Evolutionary conservation across 2,797 vertebrate genomes (phyloP), one percentile per base, ranked within the genome.

Genomic region (Manis crassicaudata): DNA sequence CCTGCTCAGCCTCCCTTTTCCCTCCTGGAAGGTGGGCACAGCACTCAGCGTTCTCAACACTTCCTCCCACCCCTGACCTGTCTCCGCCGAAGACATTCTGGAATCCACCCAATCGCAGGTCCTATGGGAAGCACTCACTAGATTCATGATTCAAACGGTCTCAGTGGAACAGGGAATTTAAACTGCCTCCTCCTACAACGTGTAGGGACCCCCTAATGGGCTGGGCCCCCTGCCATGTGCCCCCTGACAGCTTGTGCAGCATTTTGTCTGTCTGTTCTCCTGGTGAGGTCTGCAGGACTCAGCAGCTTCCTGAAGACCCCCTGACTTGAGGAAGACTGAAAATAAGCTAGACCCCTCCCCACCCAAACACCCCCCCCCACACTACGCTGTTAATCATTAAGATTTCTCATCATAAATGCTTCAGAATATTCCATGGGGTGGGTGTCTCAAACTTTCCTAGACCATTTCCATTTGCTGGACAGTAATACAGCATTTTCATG

Each of bases 141-240:
- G 23, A 27, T 18, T 46, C 68, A 7, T 80, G 52, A 86, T 32
- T 43, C 52, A 17, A 52, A 56, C 3, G 13, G 10, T 37, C 16
- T 72, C 68, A 8, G 68, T 29, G 68, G 46, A 23, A 62, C 46
- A n/a, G 37, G n/a, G 50, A 23, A 32, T 16, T 13, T 32, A 11
- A 35, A 37, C 43, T 6, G 14, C 17, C 18, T 56, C 6, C 25
- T 54, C 16, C 0, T 32, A 13, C 10, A 13, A 4, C 0, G 3
- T 5, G 16, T 2, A 8, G 20, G 14, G 56, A 56, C 12, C 35
- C 43, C 67, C 16, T 23, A 5, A 23, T 11, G 27, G 52, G 18
- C 25, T n/a, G 46, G 46, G 46, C 46, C 46, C 11, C 46, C 46
- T 40, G 37, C 72, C 58, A 0, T 0, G 4, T 35, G 11, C 43